phyloP scores from a whole-genome alignment of 2,888 invertebrate genomes.

The Acutogordius australiensis region DNA sequence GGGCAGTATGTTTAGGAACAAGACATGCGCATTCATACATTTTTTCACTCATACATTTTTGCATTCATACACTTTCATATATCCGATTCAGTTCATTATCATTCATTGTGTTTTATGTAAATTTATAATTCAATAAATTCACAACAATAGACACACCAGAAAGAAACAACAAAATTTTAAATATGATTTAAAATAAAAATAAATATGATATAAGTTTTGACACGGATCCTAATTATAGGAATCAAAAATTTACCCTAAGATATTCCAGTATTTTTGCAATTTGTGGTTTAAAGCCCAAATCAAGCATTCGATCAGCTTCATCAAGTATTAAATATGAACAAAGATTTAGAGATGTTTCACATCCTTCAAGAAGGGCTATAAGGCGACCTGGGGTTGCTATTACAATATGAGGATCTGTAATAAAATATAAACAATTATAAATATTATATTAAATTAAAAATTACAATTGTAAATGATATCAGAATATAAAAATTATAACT shows the following conservation, averaged over 20 bases:
- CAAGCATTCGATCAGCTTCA: constrained; percentile 45
- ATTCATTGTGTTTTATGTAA: too few relatives aligned
- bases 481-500: not conserved
- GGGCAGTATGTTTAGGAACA: too few relatives aligned
- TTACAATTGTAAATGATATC: not conserved
- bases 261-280: constrained; percentile 24
- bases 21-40: too few relatives aligned
- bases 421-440: not conserved
- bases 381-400: constrained; percentile 72
- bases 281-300: constrained; percentile 31
- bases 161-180: too few relatives aligned
- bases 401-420: constrained; percentile 61
- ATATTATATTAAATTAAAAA: not conserved
- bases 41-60: too few relatives aligned
- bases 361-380: constrained; percentile 38
- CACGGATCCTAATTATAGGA: too few relatives aligned
- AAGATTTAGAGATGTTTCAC: constrained; percentile 49
- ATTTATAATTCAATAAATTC: too few relatives aligned
- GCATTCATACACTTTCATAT: too few relatives aligned
- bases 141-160: too few relatives aligned
- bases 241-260: constrained; percentile 12
- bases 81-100: too few relatives aligned
- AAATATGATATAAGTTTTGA: too few relatives aligned
- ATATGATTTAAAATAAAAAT: too few relatives aligned
- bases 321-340: constrained; percentile 33